A percentile compares a stretch with the other conserved stretches of the same genome.
phyloP scores from a whole-genome alignment of 2,113 vertebrate species.

The Ranitomeya variabilis region DNA sequence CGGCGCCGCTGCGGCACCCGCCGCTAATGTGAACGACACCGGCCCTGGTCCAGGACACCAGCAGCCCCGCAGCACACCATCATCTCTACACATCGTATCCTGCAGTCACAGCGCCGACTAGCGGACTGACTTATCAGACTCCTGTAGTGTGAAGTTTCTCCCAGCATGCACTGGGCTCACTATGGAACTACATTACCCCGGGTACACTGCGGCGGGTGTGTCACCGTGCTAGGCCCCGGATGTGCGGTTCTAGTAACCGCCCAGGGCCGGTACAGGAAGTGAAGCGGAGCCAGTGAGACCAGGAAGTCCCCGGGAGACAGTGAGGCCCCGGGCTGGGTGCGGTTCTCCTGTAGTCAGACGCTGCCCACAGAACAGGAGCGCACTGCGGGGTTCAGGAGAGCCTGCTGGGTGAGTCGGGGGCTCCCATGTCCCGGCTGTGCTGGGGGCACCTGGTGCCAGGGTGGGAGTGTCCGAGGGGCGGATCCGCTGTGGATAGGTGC shows the following conservation, averaged over 20 bases:
- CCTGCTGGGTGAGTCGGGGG: neutral
- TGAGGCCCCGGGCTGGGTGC: slow-evolving; percentile 26
- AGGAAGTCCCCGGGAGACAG: slow-evolving; percentile 48
- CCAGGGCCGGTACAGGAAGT: slow-evolving; percentile 56
- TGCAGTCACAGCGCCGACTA: slow-evolving; percentile 1
- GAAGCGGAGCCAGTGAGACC: slow-evolving; percentile 37
- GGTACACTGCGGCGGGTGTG: slow-evolving; percentile 29
- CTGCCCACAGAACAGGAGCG: neutral
- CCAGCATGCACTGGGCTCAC: slow-evolving; percentile 16
- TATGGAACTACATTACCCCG: slow-evolving; percentile 17
- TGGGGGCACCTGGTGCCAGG: neutral
- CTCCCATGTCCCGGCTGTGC: neutral
- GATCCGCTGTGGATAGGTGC: neutral
- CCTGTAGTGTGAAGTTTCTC: neutral
- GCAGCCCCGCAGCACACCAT: too few species aligned
- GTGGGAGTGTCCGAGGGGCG: slow-evolving; percentile 20
- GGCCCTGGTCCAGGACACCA: too few species aligned
- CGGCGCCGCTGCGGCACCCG: too few species aligned
- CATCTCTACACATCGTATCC: too few species aligned
- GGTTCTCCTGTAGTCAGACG: neutral
- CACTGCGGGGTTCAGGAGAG: neutral
- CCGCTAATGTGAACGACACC: too few species aligned
- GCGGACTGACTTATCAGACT: neutral
- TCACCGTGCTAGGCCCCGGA: neutral
- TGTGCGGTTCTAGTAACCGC: slow-evolving; percentile 5